Conservation (phyloP, 2,888 invertebrate species). For the Agrotis ipsilon region DNA sequence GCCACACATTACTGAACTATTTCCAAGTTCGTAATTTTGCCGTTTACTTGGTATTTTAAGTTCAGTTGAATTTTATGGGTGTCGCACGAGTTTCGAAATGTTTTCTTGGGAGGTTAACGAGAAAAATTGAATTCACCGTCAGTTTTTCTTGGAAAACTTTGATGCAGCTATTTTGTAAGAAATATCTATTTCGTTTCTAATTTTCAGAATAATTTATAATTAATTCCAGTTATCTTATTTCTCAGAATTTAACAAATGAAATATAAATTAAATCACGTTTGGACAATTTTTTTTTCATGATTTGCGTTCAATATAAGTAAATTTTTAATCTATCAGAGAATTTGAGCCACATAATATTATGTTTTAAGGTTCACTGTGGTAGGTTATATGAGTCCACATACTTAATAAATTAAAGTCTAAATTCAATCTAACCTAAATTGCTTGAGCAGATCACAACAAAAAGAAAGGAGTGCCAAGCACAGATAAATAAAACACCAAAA, state of each 20-base stretch:
- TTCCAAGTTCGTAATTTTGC: not conserved
- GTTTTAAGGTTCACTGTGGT: too few relatives aligned
- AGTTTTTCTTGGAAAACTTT: not conserved
- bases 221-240: too few relatives aligned
- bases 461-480: slow-evolving; percentile 22
- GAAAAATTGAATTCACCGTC: not conserved
- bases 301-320: too few relatives aligned
- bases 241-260: too few relatives aligned
- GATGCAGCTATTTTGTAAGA: not conserved
- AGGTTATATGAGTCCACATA: too few relatives aligned
- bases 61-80: slow-evolving; percentile 8
- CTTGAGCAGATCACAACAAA: not conserved
- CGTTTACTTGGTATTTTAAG: slow-evolving; percentile 11
- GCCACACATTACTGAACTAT: slow-evolving; percentile 9
- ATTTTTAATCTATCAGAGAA: too few relatives aligned
- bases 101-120: slow-evolving; percentile 12
- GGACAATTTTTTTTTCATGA: too few relatives aligned
- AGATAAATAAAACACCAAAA: slow-evolving; percentile 50
- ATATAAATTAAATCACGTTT: too few relatives aligned
- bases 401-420: not conserved
- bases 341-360: too few relatives aligned
- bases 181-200: not conserved
- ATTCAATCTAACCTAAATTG: not conserved
- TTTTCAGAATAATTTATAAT: too few relatives aligned
- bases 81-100: slow-evolving; percentile 1